A percentile compares a stretch with the other conserved stretches of the same genome.
Evolutionary conservation across 2,888 invertebrate genomes (phyloP).

Genomic region (Oegoconia quadripuncta): DNA sequence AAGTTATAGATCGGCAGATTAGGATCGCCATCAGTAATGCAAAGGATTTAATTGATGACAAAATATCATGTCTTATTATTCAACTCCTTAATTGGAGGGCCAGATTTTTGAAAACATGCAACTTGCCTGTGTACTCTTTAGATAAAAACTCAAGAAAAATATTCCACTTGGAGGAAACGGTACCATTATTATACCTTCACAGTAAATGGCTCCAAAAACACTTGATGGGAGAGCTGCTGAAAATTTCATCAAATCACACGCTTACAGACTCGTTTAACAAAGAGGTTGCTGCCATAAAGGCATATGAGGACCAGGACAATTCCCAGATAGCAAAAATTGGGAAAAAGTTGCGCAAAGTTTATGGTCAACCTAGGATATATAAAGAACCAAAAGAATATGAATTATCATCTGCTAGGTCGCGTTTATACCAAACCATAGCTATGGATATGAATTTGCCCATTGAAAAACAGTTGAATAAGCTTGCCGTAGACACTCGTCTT

Average conservation of each 20-base stretch:
- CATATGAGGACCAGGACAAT: constrained; percentile 36
- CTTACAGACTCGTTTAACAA: constrained; percentile 35
- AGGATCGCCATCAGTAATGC: constrained; percentile 43
- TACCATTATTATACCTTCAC: constrained; percentile 82
- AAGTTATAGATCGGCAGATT: constrained; percentile 65
- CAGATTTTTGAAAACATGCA: constrained; percentile 64
- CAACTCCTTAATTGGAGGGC: constrained; percentile 76
- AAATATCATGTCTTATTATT: constrained; percentile 57
- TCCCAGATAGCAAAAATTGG: constrained; percentile 45
- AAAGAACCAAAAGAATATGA: constrained; percentile 45
- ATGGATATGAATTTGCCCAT: constrained; percentile 51
- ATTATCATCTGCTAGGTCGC: constrained; percentile 31
- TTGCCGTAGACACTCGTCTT: constrained; percentile 28
- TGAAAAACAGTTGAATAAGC: constrained; percentile 42
- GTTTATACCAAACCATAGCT: constrained; percentile 38
- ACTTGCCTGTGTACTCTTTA: constrained; percentile 33
- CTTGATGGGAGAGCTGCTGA: constrained; percentile 58
- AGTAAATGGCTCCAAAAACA: constrained; percentile 87
- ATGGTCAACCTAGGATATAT: constrained; percentile 60
- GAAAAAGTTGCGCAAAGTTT: constrained; percentile 59
- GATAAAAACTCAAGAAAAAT: constrained; percentile 2
- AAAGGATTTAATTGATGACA: constrained; percentile 43
- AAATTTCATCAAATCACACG: constrained; percentile 31
- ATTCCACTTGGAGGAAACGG: constrained; percentile 56
- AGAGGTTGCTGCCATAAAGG: constrained; percentile 26